A percentile compares a stretch with the other conserved stretches of the same genome.
These are phyloP conservation scores for Forbesichthys papilliferus DNA, from an alignment of 2,113 vertebrate genomes.

Conservation along the genomic window DNA sequence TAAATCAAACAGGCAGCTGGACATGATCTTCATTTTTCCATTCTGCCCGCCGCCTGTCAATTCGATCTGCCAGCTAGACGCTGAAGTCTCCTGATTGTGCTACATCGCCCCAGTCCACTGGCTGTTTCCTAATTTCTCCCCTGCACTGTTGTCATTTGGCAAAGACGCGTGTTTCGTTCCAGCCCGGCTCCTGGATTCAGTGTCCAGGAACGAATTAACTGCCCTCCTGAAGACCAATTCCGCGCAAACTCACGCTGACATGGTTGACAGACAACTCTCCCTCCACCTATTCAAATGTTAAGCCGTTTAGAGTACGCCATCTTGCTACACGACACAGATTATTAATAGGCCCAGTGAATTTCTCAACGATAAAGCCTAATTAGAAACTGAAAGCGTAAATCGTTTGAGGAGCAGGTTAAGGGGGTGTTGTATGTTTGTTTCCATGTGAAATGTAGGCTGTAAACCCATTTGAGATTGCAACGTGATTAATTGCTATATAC, in stretches of 20 bases:
- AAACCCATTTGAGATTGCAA: too few species aligned
- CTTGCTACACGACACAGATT: too few species aligned
- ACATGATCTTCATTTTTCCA: slow-evolving; percentile 22
- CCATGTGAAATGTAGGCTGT: too few species aligned
- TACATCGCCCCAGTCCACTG: slow-evolving; percentile 25
- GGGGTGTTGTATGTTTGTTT: too few species aligned
- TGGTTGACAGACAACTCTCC: too few species aligned
- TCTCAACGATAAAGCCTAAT: too few species aligned
- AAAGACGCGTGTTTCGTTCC: slow-evolving; percentile 21
- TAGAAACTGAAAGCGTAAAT: too few species aligned
- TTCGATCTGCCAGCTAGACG: slow-evolving; percentile 50
- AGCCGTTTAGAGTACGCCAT: too few species aligned
- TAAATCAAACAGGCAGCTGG: slow-evolving; percentile 20
- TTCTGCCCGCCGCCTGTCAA: slow-evolving; percentile 21
- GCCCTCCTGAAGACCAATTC: not conserved
- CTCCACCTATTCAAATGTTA: not conserved
- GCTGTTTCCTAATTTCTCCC: slow-evolving; percentile 45
- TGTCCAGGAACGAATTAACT: slow-evolving; percentile 7
- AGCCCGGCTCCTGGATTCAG: slow-evolving; percentile 17
- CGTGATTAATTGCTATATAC: too few species aligned
- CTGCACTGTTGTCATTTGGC: slow-evolving; percentile 32
- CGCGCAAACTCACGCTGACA: not conserved
- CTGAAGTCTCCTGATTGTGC: slow-evolving; percentile 31
- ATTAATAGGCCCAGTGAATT: too few species aligned
- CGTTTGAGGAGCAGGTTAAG: too few species aligned